These are phyloP conservation scores for Brachypodius melanocephalos DNA, from an alignment of 2,113 vertebrate genomes.

Conservation along the genomic window DNA sequence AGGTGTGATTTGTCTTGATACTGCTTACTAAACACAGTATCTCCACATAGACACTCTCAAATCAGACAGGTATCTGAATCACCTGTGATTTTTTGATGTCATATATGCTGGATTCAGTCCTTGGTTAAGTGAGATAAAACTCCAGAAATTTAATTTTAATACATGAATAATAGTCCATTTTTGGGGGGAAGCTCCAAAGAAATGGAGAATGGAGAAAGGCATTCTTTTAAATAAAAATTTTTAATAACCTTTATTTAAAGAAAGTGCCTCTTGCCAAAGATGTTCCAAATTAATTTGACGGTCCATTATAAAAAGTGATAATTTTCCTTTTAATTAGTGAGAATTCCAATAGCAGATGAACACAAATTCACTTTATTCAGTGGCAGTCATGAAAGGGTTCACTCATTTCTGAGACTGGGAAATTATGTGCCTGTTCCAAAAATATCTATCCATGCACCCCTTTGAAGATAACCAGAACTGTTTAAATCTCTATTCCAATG, in stretches of 20 bases:
- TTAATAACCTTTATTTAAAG: not conserved
- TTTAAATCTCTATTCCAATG: not conserved
- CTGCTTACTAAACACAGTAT: not conserved
- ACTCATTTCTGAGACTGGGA: not conserved
- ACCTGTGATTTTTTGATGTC: not conserved
- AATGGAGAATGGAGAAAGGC: too few relatives aligned
- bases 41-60: not conserved
- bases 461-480: not conserved
- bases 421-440: not conserved
- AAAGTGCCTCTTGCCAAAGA: not conserved
- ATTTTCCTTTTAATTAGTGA: not conserved
- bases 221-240: not conserved
- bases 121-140: not conserved
- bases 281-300: not conserved
- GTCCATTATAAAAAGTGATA: not conserved
- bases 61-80: not conserved
- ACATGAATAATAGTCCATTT: not conserved
- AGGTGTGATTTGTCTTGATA: not conserved
- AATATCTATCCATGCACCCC: not conserved
- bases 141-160: not conserved
- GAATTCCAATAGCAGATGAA: not conserved
- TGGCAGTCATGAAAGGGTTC: rapidly evolving
- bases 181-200: not conserved
- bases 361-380: not conserved
- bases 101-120: not conserved